These are phyloP conservation scores for Nematostella vectensis DNA, from an alignment of 92 coral and sea anemone genomes.

Conservation along the genomic window DNA sequence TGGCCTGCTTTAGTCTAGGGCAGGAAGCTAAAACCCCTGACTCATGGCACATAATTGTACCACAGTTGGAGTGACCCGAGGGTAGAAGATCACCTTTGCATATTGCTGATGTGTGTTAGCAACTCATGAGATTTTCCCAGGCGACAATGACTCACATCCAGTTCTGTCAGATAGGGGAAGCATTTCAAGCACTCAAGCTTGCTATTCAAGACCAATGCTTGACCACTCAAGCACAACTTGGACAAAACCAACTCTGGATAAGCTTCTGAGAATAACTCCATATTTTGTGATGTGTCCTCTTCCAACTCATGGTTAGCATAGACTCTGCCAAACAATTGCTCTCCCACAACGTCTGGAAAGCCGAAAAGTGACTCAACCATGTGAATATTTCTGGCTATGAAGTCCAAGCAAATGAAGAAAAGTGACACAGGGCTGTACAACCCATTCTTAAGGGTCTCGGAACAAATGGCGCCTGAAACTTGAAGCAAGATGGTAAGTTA, in stretches of 20 bases:
- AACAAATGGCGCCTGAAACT: conserved; percentile 45
- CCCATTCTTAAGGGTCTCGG: conserved; percentile 6
- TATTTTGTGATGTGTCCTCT: conserved; percentile 13
- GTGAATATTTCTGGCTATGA: conserved; percentile 73
- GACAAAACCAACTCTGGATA: conserved; percentile 60
- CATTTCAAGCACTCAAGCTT: conserved; percentile 43
- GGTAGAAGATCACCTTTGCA: conserved; percentile 59
- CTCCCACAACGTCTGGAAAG: conserved; percentile 85
- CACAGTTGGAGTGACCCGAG: no score
- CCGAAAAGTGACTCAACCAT: conserved; percentile 85
- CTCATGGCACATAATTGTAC: no score
- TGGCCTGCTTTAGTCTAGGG: no score
- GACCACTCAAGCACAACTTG: conserved; percentile 40
- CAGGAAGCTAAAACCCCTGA: no score
- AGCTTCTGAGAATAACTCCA: conserved; percentile 71
- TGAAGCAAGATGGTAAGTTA: no score
- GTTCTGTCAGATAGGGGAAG: conserved; percentile 51
- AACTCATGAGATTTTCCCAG: conserved; percentile 80
- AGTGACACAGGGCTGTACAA: conserved; percentile 46
- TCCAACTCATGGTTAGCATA: conserved; percentile 31
- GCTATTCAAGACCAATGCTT: conserved; percentile 42
- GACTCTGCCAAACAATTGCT: conserved; percentile 63
- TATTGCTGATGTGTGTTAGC: conserved; percentile 45
- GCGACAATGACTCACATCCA: conserved; percentile 79
- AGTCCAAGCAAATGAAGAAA: conserved; percentile 74